These are phyloP conservation scores for Erythrocebus patas DNA, from an alignment of 2,113 vertebrate genomes.

Conservation along the genomic window DNA sequence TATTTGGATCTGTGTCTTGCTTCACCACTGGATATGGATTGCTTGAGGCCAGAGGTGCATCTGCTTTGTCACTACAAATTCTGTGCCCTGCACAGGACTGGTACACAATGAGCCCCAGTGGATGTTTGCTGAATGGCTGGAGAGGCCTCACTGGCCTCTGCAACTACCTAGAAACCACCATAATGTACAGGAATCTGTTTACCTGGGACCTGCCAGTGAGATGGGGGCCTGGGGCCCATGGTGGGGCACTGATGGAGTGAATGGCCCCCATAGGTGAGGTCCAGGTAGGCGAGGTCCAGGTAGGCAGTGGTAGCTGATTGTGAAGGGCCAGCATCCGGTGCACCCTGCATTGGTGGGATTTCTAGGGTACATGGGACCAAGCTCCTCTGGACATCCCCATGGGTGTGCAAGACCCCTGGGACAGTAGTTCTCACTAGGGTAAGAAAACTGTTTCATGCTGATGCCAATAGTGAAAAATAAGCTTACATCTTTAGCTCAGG, in stretches of 20 bases:
- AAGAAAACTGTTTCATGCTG: background rate
- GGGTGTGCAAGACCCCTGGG: background rate
- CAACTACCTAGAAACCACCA: background rate
- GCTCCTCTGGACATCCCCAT: background rate
- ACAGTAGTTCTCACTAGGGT: background rate
- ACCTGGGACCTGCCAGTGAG: background rate
- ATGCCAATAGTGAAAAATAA: background rate
- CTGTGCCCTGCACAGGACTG: background rate
- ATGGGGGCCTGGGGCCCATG: background rate
- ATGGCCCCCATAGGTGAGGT: background rate
- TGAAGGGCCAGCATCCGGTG: background rate
- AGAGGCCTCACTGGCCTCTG: background rate
- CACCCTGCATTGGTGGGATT: background rate
- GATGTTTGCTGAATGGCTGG: background rate
- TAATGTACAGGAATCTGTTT: background rate
- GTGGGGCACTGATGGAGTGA: background rate
- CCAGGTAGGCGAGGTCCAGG: background rate
- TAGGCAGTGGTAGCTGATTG: background rate
- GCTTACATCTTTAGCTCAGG: background rate
- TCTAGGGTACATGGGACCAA: no score
- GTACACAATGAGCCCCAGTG: background rate
- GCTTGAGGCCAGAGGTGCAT: background rate
- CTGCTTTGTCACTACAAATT: background rate
- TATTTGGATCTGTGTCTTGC: background rate
- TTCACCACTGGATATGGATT: fast-evolving